These are phyloP conservation scores for Platorchestia sp. DNA, from an alignment of 1,140 invertebrate species.

Conservation along the genomic window DNA sequence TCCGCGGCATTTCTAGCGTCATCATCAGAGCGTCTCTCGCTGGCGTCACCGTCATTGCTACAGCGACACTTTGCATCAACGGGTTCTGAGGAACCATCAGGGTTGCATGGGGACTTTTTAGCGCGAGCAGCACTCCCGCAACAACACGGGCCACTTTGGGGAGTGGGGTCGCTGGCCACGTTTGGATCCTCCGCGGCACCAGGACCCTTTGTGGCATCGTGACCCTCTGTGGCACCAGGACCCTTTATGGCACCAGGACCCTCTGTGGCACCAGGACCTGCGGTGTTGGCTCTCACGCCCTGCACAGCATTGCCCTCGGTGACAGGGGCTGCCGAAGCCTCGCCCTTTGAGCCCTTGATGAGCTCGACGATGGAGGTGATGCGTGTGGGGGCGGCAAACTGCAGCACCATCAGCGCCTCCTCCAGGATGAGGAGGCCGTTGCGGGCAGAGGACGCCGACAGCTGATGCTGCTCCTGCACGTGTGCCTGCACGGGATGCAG, in stretches of 20 bases:
- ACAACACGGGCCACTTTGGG: not conserved
- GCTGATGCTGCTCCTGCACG: constrained; percentile 75
- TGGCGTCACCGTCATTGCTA: not conserved
- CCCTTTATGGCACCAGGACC: too few relatives aligned
- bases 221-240: not conserved
- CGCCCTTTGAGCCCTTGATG: constrained; percentile 67
- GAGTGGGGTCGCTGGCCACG: too few relatives aligned
- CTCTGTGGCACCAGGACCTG: not conserved
- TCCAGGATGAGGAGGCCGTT: constrained; percentile 77
- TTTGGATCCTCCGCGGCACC: not conserved
- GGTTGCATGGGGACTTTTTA: not conserved
- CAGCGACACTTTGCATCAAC: not conserved
- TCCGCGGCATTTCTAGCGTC: not conserved
- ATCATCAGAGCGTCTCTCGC: not conserved
- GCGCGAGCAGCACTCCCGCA: not conserved
- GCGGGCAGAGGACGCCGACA: constrained; percentile 75
- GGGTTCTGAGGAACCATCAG: not conserved
- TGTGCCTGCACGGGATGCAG: constrained; percentile 71
- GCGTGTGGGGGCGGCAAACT: constrained; percentile 72
- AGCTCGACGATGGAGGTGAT: constrained; percentile 71
- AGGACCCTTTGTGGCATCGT: too few relatives aligned
- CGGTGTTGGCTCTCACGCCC: not conserved
- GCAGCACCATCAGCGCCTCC: constrained; percentile 77
- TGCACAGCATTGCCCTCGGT: not conserved
- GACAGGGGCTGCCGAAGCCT: not conserved